Base-by-base conservation (phyloP, 2,113 vertebrate species). In the Glaucidium brasilianum region DNA sequence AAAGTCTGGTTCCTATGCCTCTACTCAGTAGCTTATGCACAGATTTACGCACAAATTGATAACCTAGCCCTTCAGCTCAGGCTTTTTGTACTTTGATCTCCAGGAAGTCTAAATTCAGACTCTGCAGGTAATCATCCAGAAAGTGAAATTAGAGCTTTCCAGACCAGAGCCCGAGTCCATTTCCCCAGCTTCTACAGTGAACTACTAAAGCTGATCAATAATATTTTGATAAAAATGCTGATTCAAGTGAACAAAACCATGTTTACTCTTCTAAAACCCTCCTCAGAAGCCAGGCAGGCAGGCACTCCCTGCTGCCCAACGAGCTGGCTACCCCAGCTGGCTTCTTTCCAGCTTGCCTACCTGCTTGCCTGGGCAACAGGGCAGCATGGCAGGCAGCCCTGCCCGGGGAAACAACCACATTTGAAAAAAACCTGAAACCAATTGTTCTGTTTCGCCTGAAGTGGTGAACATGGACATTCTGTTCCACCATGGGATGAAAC, bases 131-230 rank as follows among this genome's bases (percentile, higher is more conserved):
- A 52, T 6, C 19, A 37, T 43, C 9, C 9, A 76, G 22, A 64
- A 80, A 41, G 59, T 49, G 75, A 75, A 52, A 92, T 47, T 4
- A 62, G 49, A 82, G 26, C 50, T 72, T 84, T 66, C 32, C 34
- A 71, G 41, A 55, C 7, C 62, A 68, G 17, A 85, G n/a, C 32
- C 35, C 1, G 1, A 90, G n/a, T 26, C 43, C 6, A 17, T 73
- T 92, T 66, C 35, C n/a, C 56, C 7, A 0, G 0, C 23, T 71
- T 59, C 45, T n/a, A 23, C 1, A 0, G 6, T 32, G 30, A 72
- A 56, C 74, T 59, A 73, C 34, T 84, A 53, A 26, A 92, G 15
- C 58, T 27, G 35, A 60, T 45, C 45, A 96, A 67, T 21, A 47
- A 59, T 12, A 50, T 30, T 74, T 63, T 37, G 35, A 41, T 21